A percentile compares a stretch with the other conserved stretches of the same genome.
Evolutionary conservation across 2,888 invertebrate genomes (phyloP).

Genomic region (Lampropteryx suffumata): DNA sequence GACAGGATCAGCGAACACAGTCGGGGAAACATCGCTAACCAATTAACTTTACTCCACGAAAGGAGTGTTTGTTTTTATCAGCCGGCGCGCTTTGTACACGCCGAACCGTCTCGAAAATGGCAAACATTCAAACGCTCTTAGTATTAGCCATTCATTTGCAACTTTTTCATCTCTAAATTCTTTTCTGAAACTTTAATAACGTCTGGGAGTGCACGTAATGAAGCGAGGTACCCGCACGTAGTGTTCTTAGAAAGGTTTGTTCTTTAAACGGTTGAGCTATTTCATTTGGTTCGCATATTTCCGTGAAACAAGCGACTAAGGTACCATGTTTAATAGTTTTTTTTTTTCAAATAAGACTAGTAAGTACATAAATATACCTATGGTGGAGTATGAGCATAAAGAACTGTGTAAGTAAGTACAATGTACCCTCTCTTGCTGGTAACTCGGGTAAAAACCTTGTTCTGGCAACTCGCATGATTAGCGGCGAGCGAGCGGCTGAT

Average conservation of each 20-base stretch:
- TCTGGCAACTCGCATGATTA: slow-evolving; percentile 67
- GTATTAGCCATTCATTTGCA: slow-evolving; percentile 56
- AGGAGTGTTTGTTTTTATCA: slow-evolving; percentile 63
- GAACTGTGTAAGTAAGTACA: too few species aligned
- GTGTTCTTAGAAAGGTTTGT: slow-evolving; percentile 23
- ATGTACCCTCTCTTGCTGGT: not conserved
- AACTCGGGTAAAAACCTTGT: slow-evolving; percentile 21
- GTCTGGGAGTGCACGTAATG: slow-evolving; percentile 23
- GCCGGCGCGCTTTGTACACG: slow-evolving; percentile 60
- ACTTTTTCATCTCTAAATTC: slow-evolving; percentile 54
- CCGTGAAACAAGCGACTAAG: slow-evolving; percentile 25
- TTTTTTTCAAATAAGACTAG: not conserved
- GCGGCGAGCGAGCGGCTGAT: slow-evolving; percentile 72
- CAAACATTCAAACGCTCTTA: slow-evolving; percentile 58
- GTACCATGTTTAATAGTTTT: not conserved
- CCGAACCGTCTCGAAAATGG: slow-evolving; percentile 63
- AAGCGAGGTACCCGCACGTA: slow-evolving; percentile 14
- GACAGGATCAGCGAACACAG: slow-evolving; percentile 34
- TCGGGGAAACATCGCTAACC: slow-evolving; percentile 40
- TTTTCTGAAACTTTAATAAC: slow-evolving; percentile 46
- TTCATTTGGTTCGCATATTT: slow-evolving; percentile 20
- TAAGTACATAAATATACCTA: not conserved
- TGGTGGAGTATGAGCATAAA: not conserved
- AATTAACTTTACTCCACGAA: slow-evolving; percentile 67
- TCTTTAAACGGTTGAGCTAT: slow-evolving; percentile 12